Conservation (phyloP, 2,797 vertebrate species). For the Megaceryle alcyon region DNA sequence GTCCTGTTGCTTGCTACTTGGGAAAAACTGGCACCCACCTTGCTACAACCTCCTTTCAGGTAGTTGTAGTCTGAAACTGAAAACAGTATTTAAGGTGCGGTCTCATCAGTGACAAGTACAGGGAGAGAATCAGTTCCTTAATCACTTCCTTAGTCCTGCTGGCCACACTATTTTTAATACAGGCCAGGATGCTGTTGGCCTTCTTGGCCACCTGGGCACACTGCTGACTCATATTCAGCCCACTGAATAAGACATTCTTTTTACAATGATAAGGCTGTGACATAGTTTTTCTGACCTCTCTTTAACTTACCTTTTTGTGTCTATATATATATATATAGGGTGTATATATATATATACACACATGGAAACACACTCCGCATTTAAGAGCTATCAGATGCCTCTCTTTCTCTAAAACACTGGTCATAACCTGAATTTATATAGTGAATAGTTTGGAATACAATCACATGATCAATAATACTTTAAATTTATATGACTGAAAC, state of each 20-base stretch:
- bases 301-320: neutral
- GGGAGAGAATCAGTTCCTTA: too few species aligned
- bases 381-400: neutral
- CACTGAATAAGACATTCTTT: neutral
- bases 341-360: too few species aligned
- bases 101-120: too few species aligned
- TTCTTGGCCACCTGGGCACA: too few species aligned
- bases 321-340: neutral
- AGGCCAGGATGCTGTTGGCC: too few species aligned
- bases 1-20: neutral
- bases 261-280: neutral
- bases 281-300: neutral
- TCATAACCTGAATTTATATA: neutral
- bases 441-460: neutral
- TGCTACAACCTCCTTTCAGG: neutral
- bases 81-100: too few species aligned
- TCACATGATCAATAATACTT: neutral
- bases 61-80: neutral
- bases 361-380: neutral
- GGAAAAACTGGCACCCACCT: neutral
- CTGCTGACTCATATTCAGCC: neutral
- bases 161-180: too few species aligned
- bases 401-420: neutral
- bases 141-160: too few species aligned
- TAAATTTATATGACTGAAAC: neutral